Evolutionary conservation across 2,888 invertebrate genomes (phyloP).

Genomic region (Philereme vetulata): DNA sequence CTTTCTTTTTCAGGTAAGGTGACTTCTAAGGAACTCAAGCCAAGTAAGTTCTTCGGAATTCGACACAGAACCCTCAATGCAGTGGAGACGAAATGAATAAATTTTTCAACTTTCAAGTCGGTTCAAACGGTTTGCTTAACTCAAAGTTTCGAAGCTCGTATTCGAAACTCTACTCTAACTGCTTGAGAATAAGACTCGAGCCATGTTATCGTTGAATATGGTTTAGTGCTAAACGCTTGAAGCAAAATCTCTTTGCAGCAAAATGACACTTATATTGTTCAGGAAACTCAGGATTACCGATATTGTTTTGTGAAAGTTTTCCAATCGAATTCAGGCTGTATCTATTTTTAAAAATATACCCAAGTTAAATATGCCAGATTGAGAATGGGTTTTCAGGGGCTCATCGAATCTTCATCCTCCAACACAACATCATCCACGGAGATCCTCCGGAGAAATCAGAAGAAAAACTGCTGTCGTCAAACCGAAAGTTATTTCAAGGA

Average conservation of each 20-base stretch:
- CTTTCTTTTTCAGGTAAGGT: constrained; percentile 22
- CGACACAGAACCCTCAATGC: constrained; percentile 2
- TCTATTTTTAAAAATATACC: too few species aligned
- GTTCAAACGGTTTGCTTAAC: constrained; percentile 17
- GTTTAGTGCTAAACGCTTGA: background rate
- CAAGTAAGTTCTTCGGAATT: constrained; percentile 20
- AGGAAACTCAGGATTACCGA: constrained; percentile 1
- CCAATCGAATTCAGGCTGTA: background rate
- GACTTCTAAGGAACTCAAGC: background rate
- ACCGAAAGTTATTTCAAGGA: too few species aligned
- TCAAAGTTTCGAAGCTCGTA: constrained; percentile 14
- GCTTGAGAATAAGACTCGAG: background rate
- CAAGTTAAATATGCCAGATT: too few species aligned
- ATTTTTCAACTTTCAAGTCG: constrained; percentile 14
- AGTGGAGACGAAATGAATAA: constrained; percentile 15
- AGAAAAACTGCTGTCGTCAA: too few species aligned
- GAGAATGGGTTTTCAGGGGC: too few species aligned
- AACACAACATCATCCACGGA: too few species aligned
- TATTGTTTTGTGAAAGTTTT: constrained; percentile 2
- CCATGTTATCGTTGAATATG: background rate
- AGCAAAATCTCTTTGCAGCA: constrained; percentile 5
- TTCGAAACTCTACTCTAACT: background rate
- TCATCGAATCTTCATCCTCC: too few species aligned
- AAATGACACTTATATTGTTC: constrained; percentile 8
- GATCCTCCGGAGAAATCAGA: too few species aligned